phyloP scores from a whole-genome alignment of 2,888 invertebrate species.

The Sesamia inferens region DNA sequence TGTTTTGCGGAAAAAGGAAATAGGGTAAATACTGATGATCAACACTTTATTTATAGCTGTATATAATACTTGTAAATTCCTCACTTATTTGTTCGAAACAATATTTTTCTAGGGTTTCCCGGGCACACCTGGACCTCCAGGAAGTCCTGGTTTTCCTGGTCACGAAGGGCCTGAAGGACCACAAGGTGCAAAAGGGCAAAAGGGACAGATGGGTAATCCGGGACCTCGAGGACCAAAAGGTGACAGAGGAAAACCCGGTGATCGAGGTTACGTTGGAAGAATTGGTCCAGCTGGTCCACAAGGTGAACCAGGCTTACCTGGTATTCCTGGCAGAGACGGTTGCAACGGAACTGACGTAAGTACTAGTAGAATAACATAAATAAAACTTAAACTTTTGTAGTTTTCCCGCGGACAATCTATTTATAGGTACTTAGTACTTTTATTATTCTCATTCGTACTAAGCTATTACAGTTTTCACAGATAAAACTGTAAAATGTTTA shows the following conservation, averaged over 20 bases:
- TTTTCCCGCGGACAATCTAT: neutral
- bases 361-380: conserved; percentile 49
- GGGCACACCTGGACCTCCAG: conserved; percentile 92
- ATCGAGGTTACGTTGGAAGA: conserved; percentile 93
- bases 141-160: conserved; percentile 94
- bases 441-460: neutral
- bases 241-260: conserved; percentile 95
- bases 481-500: neutral
- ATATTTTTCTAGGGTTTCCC: conserved; percentile 92
- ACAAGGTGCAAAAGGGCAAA: conserved; percentile 96
- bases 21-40: conserved; percentile 89
- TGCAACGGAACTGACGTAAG: conserved; percentile 98
- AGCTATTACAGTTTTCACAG: neutral
- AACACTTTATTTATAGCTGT: neutral
- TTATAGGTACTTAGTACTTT: neutral
- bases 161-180: conserved; percentile 96
- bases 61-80: neutral
- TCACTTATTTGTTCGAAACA: neutral
- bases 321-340: conserved; percentile 96
- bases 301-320: conserved; percentile 93
- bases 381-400: neutral
- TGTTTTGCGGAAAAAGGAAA: conserved; percentile 97
- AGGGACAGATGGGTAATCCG: conserved; percentile 95
- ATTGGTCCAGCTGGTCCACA: conserved; percentile 90
- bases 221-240: conserved; percentile 96